Percentiles rank a stretch among this genome's conserved stretches.
These are phyloP conservation scores for Falco novaeseelandiae DNA, from an alignment of 2,797 vertebrate genomes.

Conservation along the genomic window DNA sequence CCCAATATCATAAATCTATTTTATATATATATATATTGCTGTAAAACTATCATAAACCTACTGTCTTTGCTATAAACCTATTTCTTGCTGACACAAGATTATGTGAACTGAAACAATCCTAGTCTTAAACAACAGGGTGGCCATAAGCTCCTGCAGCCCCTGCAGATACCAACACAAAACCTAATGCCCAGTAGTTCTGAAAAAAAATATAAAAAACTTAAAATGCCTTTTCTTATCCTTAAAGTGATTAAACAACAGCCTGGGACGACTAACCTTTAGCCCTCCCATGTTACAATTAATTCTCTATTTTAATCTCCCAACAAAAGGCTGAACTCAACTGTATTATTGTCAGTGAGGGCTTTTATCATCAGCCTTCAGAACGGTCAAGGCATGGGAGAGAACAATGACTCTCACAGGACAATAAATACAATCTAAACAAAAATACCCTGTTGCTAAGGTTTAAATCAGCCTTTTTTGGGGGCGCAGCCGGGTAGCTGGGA, in stretches of 20 bases:
- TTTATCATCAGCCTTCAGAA: slow-evolving; percentile 11
- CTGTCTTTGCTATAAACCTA: neutral
- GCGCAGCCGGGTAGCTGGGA: neutral
- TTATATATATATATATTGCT: neutral
- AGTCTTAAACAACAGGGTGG: neutral
- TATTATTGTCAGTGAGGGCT: slow-evolving; percentile 16
- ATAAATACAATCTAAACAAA: neutral
- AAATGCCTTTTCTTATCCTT: neutral
- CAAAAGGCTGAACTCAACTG: slow-evolving; percentile 32
- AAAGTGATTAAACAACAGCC: neutral
- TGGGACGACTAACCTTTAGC: neutral
- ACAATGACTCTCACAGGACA: slow-evolving; percentile 21
- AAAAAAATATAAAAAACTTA: neutral
- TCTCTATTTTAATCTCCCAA: slow-evolving; percentile 50
- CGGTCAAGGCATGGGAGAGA: slow-evolving; percentile 4
- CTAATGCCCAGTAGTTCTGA: neutral
- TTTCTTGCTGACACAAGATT: neutral
- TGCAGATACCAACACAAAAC: neutral
- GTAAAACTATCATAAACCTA: neutral
- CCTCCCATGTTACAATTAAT: slow-evolving; percentile 22
- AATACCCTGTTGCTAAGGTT: slow-evolving; percentile 29
- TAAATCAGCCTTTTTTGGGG: neutral
- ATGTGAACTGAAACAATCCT: neutral
- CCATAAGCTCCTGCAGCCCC: neutral
- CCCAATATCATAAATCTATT: neutral